Evolutionary conservation across 2,797 vertebrate genomes (phyloP), one percentile per base, ranked within the genome.

Genomic region (Lepidocolaptes lacrymiger): DNA sequence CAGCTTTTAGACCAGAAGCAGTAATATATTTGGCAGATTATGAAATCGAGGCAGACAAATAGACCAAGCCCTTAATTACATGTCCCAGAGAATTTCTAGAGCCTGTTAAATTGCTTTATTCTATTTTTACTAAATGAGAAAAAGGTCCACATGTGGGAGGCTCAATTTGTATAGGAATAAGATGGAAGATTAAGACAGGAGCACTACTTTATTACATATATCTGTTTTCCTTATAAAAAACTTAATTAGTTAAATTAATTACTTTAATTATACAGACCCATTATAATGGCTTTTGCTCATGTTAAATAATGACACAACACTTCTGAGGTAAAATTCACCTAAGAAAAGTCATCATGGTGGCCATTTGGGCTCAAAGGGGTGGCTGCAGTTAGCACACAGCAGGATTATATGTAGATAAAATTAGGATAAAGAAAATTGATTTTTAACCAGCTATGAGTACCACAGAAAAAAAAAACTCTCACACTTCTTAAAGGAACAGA

Each of bases 361-460:
- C 34, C 52, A 22, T 75, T 85, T 75, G 30, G 68, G 39, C 86
- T 85, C 64, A 61, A 79, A 88, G 43, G 36, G 37, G 61, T 69
- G 39, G 32, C 67, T 93, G 39, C 48, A 92, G 80, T 81, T 81
- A 91, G 49, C 1, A 1, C 66, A 52, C 44, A 85, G 48, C 59
- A 78, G 58, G 67, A 85, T 89, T 87, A 93, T 88, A 67, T 52
- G 48, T 67, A 84, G 78, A 58, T 27, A 68, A 55, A 96, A 89
- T 55, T 83, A 72, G 48, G 34, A 75, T 81, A 75, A 94, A 95
- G 61, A 72, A 92, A 85, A 97, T 78, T 91, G 85, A 84, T 94
- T 93, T 96, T 92, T 85, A 89, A 93, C 62, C 43, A 84, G 63
- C 62, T 51, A 37, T 87, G 69, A 92, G 84, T 59, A 92, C 74